phyloP scores from a whole-genome alignment of 2,113 vertebrate genomes.

The Indicator indicator region DNA sequence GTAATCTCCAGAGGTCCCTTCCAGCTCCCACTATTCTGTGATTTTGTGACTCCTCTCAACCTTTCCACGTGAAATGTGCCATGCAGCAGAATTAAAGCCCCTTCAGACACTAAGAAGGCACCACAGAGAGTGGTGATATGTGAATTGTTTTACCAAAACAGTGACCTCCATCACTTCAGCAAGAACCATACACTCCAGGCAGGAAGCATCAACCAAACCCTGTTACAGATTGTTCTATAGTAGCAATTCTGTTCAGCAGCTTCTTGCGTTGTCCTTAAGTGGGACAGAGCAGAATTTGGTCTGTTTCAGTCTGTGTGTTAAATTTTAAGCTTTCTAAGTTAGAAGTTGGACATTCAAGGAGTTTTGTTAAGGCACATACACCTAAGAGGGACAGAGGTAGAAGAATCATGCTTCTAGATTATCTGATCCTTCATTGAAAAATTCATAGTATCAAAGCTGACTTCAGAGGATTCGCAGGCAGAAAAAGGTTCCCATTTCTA shows the following conservation, averaged over 20 bases:
- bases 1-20: no score
- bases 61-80: not conserved
- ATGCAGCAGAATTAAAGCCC: not conserved
- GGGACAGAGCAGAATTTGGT: not conserved
- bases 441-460: not conserved
- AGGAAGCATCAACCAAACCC: not conserved
- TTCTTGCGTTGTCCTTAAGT: rapidly evolving
- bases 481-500: not conserved
- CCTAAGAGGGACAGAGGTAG: not conserved
- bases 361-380: not conserved
- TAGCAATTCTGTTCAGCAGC: not conserved
- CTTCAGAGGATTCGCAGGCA: not conserved
- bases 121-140: not conserved
- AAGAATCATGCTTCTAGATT: not conserved
- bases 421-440: not conserved
- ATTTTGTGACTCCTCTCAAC: not conserved
- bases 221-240: not conserved
- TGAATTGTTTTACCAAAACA: not conserved
- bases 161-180: not conserved
- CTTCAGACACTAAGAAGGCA: not conserved
- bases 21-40: no score
- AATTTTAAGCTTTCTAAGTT: not conserved
- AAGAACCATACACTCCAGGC: not conserved
- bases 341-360: not conserved
- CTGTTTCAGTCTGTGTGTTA: not conserved